Evolutionary conservation across 2,113 vertebrate species (phyloP).

Genomic region (Rhipidura dahli): DNA sequence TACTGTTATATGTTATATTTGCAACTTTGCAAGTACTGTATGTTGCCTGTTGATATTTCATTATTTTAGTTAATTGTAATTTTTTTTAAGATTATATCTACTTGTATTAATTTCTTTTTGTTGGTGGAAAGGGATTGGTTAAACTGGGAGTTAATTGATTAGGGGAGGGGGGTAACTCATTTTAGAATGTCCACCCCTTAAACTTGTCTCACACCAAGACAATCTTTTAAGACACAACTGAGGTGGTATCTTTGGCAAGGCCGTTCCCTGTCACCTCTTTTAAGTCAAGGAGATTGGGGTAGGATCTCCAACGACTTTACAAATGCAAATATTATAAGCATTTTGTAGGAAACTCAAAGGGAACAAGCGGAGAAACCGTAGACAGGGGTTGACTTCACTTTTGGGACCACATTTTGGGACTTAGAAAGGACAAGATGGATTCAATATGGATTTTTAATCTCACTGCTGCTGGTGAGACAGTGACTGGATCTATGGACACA

Average conservation of each 20-base stretch:
- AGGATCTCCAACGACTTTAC: background rate
- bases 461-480: background rate
- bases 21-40: background rate
- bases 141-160: background rate
- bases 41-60: background rate
- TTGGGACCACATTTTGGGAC: background rate
- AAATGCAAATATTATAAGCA: background rate
- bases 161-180: background rate
- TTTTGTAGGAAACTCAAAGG: background rate
- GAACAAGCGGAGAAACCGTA: background rate
- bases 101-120: background rate
- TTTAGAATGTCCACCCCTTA: background rate
- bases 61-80: background rate
- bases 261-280: background rate
- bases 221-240: background rate
- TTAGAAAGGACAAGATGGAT: background rate
- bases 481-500: background rate
- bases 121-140: background rate
- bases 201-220: background rate
- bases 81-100: background rate
- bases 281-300: background rate
- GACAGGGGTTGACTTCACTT: fast-evolving
- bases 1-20: no score
- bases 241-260: background rate
- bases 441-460: background rate